These are phyloP conservation scores for Polylopha cassiicola DNA, from an alignment of 2,888 invertebrate genomes.

Conservation along the genomic window DNA sequence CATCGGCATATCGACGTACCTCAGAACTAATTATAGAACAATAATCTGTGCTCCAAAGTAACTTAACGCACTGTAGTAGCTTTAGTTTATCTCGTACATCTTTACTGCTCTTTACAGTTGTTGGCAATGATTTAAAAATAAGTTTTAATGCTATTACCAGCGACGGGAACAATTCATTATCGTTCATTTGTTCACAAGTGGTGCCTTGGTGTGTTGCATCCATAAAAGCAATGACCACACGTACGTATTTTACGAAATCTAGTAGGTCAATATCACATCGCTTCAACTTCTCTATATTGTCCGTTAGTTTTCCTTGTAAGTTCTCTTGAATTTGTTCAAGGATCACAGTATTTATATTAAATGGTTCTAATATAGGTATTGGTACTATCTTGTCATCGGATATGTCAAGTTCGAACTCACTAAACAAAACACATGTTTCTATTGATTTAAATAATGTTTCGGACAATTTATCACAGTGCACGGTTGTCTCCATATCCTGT, in stretches of 20 bases:
- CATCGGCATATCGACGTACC: constrained; percentile 41
- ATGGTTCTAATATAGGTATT: constrained; percentile 24
- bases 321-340: constrained; percentile 34
- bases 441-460: constrained; percentile 46
- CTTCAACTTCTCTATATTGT: constrained; percentile 27
- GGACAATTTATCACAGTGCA: constrained; percentile 33
- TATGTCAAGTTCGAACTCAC: constrained; percentile 52
- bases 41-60: constrained; percentile 43
- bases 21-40: constrained; percentile 33
- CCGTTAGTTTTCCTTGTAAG: constrained; percentile 33
- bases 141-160: constrained; percentile 36
- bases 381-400: constrained; percentile 10
- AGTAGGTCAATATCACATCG: constrained; percentile 31
- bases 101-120: constrained; percentile 36
- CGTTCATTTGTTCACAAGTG: constrained; percentile 32
- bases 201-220: constrained; percentile 43
- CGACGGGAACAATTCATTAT: constrained; percentile 31
- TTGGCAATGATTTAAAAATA: constrained; percentile 38
- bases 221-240: constrained; percentile 39
- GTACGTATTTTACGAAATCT: constrained; percentile 39
- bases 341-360: constrained; percentile 38
- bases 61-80: constrained; percentile 39
- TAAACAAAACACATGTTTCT: constrained; percentile 54
- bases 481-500: constrained; percentile 1
- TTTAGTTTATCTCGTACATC: constrained; percentile 41